phyloP scores from a whole-genome alignment of 1,140 invertebrate genomes.

The Zaprionus capensis region DNA sequence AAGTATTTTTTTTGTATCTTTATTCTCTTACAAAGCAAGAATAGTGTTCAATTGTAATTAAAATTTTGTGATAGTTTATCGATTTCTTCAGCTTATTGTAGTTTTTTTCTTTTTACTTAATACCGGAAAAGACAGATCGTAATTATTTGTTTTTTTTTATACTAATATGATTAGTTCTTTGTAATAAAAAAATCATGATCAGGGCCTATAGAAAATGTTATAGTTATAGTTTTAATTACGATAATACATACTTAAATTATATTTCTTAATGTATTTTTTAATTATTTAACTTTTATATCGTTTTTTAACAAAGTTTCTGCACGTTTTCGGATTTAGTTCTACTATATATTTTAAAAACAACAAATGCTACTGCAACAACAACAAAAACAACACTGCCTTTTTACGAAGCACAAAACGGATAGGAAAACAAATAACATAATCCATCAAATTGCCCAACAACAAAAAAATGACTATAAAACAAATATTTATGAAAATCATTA shows the following conservation, averaged over 20 bases:
- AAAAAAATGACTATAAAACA: slow-evolving; percentile 22
- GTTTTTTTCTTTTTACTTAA: neutral
- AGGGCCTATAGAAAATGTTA: slow-evolving; percentile 75
- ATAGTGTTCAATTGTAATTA: slow-evolving; percentile 71
- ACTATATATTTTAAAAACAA: slow-evolving; percentile 40
- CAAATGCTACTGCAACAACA: slow-evolving; percentile 55
- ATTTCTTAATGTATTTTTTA: slow-evolving; percentile 19
- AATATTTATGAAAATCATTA: slow-evolving; percentile 27
- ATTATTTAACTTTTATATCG: slow-evolving; percentile 11
- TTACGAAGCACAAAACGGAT: slow-evolving; percentile 61
- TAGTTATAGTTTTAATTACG: slow-evolving; percentile 53
- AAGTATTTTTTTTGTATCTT: slow-evolving; percentile 16
- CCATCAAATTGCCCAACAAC: slow-evolving; percentile 41
- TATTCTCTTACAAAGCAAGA: slow-evolving; percentile 52
- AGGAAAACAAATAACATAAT: slow-evolving; percentile 35
- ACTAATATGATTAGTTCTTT: slow-evolving; percentile 10
- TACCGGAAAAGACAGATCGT: slow-evolving; percentile 48
- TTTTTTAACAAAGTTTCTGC: slow-evolving; percentile 16
- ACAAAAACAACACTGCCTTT: slow-evolving; percentile 74
- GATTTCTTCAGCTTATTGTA: slow-evolving; percentile 28
- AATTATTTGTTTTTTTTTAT: slow-evolving; percentile 24
- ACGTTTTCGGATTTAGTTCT: slow-evolving; percentile 29
- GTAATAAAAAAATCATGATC: slow-evolving; percentile 44
- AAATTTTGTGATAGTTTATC: slow-evolving; percentile 72
- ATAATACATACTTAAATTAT: slow-evolving; percentile 18